phyloP scores from a whole-genome alignment of 1,140 invertebrate genomes.

The Antheraea mylitta region DNA sequence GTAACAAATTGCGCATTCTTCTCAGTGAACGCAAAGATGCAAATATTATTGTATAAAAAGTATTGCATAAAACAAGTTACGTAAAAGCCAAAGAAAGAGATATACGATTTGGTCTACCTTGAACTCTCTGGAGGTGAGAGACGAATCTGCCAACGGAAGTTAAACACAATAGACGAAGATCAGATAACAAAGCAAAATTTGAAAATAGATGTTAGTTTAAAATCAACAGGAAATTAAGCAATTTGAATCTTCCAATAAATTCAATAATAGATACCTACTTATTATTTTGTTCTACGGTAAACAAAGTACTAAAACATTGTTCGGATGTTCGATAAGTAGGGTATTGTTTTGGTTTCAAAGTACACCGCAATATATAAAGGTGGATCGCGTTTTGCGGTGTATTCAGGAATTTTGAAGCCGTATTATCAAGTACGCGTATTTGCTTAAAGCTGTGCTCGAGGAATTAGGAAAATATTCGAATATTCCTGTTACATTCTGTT shows the following conservation, averaged over 20 bases:
- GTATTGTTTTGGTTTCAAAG: conserved; percentile 10
- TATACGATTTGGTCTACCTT: background rate
- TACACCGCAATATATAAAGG: conserved; percentile 1
- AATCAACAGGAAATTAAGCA: too few species aligned
- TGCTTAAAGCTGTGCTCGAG: background rate
- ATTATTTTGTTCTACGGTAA: conserved; percentile 6
- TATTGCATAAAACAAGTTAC: background rate
- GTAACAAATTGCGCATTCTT: too few species aligned
- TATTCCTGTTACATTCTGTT: background rate
- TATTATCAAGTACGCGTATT: conserved; percentile 5
- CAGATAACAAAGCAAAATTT: background rate
- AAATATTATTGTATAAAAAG: too few species aligned
- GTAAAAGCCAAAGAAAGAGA: background rate
- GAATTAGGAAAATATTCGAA: conserved; percentile 1
- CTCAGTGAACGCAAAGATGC: too few species aligned
- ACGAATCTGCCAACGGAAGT: background rate
- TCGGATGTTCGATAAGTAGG: conserved; percentile 5
- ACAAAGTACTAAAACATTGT: conserved; percentile 9
- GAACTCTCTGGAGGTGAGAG: background rate
- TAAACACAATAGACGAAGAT: background rate
- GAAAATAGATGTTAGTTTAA: too few species aligned
- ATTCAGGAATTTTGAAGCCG: background rate
- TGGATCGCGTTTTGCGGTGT: conserved; percentile 5
- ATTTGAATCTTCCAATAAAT: background rate
- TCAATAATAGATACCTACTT: conserved; percentile 1